These are phyloP conservation scores for Cladopsammia gracilis DNA, from an alignment of 64 coral and sea anemone genomes.

Conservation along the genomic window DNA sequence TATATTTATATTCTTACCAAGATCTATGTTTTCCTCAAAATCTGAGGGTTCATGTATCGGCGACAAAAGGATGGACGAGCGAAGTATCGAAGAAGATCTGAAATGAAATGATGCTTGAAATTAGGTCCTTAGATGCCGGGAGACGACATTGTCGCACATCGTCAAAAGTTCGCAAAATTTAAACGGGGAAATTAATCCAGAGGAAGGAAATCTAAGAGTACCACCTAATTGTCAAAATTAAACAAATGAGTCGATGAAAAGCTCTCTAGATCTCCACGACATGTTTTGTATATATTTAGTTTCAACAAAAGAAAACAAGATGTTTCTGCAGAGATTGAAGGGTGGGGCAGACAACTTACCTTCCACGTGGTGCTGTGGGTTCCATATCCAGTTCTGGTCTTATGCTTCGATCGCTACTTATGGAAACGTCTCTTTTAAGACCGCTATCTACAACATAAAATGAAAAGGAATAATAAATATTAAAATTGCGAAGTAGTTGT, in stretches of 20 bases:
- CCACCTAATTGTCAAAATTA: too few relatives aligned
- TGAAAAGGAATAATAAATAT: neutral
- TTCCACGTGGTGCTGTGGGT: neutral
- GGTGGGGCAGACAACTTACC: neutral
- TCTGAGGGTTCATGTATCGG: constrained; percentile 40
- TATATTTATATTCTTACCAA: neutral
- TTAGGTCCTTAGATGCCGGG: too few relatives aligned
- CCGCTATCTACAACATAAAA: neutral
- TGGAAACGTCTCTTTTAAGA: neutral
- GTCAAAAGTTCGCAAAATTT: too few relatives aligned
- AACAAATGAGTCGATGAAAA: too few relatives aligned
- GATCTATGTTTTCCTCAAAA: neutral
- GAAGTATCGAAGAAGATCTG: constrained; percentile 39
- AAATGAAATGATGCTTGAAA: neutral
- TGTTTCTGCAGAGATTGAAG: too few relatives aligned
- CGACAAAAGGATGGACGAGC: constrained; percentile 13
- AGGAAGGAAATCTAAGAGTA: too few relatives aligned
- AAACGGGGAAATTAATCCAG: too few relatives aligned
- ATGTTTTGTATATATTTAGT: too few relatives aligned
- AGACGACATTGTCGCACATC: too few relatives aligned
- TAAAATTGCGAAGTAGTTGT: too few relatives aligned
- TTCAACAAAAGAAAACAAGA: too few relatives aligned
- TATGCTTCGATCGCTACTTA: constrained; percentile 1
- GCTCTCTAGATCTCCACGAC: too few relatives aligned
- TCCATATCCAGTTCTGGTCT: constrained; percentile 4